Evolutionary conservation across 2,113 vertebrate genomes (phyloP), one percentile per base, ranked within the genome.

Genomic region (Aldabrachelys gigantea): DNA sequence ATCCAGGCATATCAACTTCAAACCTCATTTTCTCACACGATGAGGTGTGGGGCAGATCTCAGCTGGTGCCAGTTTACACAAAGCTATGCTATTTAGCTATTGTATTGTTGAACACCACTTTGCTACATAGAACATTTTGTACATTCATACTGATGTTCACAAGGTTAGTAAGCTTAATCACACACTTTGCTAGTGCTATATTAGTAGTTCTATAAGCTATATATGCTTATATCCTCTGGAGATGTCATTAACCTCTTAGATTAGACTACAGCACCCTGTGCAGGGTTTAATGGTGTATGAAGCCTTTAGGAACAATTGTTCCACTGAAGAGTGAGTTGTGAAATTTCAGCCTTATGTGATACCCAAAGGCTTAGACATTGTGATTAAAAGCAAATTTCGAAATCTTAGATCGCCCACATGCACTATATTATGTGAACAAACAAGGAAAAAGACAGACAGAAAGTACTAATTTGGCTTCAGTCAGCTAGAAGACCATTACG

Each of bases 291-390:
- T 93, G 95, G 87, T 0, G 12, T 27, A 5, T 92, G 91, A 97
- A 92, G 95, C 91, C 94, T 94, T 92, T 75, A 82, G 93, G 92
- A 97, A 97, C 94, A 97, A 97, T 95, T 89, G 94, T 95, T 94
- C 96, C 92, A 97, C 92, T 96, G 96, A 96, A 95, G 95, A 94
- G 3, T 1, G 91, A 97, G 96, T 96, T 95, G 94, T 93, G 95
- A 97, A 97, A 4, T 53, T 79, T 96, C 95, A 95, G 95, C 93
- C 94, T 96, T 96, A 95, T 93, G 87, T 75, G 76, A 0, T 91
- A 96, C 65, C 19, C 8, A 96, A 95, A 96, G 95, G 92, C 87
- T 95, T 95, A 97, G 95, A 96, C 80, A 94, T 80, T 92, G 79
- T 35, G 87, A 94, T 94, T 93, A 96, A 92, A 94, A 72, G 65